phyloP scores from a whole-genome alignment of 2,113 vertebrate species.

The Odontesthes bonariensis region DNA sequence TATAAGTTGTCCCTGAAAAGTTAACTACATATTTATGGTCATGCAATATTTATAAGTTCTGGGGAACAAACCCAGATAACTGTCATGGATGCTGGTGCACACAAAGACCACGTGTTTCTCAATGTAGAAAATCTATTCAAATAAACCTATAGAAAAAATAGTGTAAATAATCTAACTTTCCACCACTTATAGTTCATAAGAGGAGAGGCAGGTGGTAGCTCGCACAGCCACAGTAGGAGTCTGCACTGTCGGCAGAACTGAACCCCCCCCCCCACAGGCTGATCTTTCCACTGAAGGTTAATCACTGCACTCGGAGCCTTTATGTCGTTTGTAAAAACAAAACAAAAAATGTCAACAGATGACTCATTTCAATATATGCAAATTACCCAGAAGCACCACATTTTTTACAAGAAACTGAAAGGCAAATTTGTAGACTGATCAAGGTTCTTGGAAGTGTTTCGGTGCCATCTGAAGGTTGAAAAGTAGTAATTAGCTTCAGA shows the following conservation, averaged over 20 bases:
- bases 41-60: background rate
- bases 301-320: slow-evolving; percentile 70
- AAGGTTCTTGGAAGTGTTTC: slow-evolving; percentile 11
- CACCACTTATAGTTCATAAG: slow-evolving; percentile 32
- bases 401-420: slow-evolving; percentile 18
- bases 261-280: slow-evolving; percentile 68
- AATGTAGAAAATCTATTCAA: background rate
- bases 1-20: background rate
- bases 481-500: slow-evolving; percentile 1
- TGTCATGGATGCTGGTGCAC: background rate
- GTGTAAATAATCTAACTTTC: slow-evolving; percentile 12
- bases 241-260: slow-evolving; percentile 63
- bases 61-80: background rate
- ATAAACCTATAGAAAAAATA: background rate
- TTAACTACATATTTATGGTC: background rate
- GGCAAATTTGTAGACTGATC: background rate
- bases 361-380: slow-evolving; percentile 40
- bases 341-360: slow-evolving; percentile 49
- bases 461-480: background rate
- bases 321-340: slow-evolving; percentile 43
- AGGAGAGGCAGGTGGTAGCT: slow-evolving; percentile 66
- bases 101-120: background rate
- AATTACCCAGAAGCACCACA: slow-evolving; percentile 17
- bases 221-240: slow-evolving; percentile 66
- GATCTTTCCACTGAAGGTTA: slow-evolving; percentile 83